Percentiles rank a stretch among this genome's conserved stretches.
These are phyloP conservation scores for Xestia ashworthii DNA, from an alignment of 2,888 invertebrate species.

Conservation along the genomic window DNA sequence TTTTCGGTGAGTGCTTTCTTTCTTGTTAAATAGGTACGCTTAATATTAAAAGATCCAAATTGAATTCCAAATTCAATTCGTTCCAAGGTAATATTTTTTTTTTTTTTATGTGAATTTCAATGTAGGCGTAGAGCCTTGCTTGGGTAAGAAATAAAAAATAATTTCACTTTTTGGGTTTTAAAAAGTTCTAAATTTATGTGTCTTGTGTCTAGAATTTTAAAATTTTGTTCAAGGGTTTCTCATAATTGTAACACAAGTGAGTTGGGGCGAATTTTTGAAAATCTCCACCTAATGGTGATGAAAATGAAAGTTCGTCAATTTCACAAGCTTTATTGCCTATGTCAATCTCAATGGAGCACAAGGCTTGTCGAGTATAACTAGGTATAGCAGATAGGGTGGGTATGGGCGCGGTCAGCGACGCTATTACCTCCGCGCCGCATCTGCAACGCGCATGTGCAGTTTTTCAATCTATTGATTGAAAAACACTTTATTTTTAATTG, in stretches of 20 bases:
- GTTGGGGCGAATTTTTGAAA: background rate
- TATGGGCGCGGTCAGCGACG: background rate
- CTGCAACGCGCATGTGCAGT: conserved; percentile 23
- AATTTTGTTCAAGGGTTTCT: background rate
- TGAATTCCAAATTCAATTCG: background rate
- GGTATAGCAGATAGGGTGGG: background rate
- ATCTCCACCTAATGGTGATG: background rate
- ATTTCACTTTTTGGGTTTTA: too few species aligned
- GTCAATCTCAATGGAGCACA: background rate
- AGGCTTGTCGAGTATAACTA: background rate
- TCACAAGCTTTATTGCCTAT: background rate
- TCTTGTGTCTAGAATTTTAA: background rate
- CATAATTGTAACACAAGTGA: background rate
- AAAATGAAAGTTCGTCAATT: background rate
- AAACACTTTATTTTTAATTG: too few species aligned
- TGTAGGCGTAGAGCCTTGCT: background rate
- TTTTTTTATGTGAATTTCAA: background rate
- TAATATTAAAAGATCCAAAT: too few species aligned
- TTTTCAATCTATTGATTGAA: too few species aligned
- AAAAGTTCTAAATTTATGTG: too few species aligned
- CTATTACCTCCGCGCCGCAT: background rate
- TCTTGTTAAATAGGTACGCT: background rate
- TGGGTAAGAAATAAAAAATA: background rate
- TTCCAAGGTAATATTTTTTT: too few species aligned
- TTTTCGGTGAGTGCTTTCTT: conserved; percentile 12